Conservation (phyloP, 2,888 invertebrate genomes). For the Agriopis marginaria region DNA sequence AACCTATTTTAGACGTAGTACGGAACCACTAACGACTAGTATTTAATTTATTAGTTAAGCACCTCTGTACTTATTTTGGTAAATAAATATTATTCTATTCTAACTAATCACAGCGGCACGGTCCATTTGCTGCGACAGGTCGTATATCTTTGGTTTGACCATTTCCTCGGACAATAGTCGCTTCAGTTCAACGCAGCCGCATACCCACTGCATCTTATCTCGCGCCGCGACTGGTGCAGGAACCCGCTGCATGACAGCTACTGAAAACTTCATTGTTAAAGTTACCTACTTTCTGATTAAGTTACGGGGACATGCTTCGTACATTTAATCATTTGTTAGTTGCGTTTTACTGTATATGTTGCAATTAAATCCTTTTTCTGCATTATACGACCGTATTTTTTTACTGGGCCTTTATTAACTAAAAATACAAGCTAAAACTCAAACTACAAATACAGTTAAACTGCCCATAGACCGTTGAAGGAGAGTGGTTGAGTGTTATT, state of each 20-base stretch:
- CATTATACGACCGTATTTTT: not conserved
- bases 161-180: conserved; percentile 24
- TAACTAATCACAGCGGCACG: conserved; percentile 27
- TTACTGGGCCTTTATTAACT: too few species aligned
- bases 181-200: conserved; percentile 16
- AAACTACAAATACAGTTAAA: too few species aligned
- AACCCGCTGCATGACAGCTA: conserved; percentile 45
- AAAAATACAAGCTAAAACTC: too few species aligned
- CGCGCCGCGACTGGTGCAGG: conserved; percentile 40
- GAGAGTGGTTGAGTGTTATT: too few species aligned
- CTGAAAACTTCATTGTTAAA: conserved; percentile 52
- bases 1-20: too few species aligned
- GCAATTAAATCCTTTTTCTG: not conserved
- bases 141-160: conserved; percentile 30
- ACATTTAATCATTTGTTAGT: conserved; percentile 6
- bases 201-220: conserved; percentile 39
- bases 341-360: not conserved
- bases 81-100: too few species aligned
- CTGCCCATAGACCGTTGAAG: too few species aligned
- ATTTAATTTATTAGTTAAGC: too few species aligned
- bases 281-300: conserved; percentile 38
- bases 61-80: too few species aligned
- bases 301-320: too few species aligned
- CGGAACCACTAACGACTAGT: too few species aligned
- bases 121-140: conserved; percentile 32